phyloP scores from a whole-genome alignment of 2,113 vertebrate species.

The Colossoma macropomum region DNA sequence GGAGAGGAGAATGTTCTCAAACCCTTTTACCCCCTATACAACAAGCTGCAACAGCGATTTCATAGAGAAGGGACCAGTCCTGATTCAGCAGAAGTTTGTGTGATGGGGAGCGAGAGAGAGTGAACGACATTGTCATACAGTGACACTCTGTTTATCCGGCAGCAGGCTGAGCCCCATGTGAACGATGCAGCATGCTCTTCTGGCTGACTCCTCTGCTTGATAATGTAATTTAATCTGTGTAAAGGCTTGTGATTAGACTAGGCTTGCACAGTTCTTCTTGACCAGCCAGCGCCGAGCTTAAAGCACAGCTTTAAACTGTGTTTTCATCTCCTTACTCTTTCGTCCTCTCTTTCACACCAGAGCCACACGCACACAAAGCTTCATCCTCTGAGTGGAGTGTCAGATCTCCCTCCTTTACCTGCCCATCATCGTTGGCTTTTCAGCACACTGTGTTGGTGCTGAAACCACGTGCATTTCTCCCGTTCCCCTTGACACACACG shows the following conservation, averaged over 20 bases:
- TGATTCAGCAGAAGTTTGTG: neutral
- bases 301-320: neutral
- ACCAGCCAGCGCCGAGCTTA: neutral
- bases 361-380: neutral
- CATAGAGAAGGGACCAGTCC: neutral
- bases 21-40: no score
- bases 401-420: neutral
- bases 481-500: constrained; percentile 3
- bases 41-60: neutral
- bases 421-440: constrained; percentile 2
- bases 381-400: neutral
- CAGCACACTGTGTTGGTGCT: neutral
- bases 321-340: neutral
- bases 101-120: neutral
- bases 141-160: neutral
- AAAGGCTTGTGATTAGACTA: neutral
- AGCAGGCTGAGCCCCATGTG: neutral
- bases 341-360: neutral
- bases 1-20: no score
- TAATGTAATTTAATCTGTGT: neutral
- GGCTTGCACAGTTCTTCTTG: neutral
- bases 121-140: neutral
- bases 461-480: constrained; percentile 14
- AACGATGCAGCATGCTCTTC: neutral
- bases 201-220: neutral